These are phyloP conservation scores for Myiothlypis chrysogaster DNA, from an alignment of 2,797 vertebrate genomes.

Conservation along the genomic window DNA sequence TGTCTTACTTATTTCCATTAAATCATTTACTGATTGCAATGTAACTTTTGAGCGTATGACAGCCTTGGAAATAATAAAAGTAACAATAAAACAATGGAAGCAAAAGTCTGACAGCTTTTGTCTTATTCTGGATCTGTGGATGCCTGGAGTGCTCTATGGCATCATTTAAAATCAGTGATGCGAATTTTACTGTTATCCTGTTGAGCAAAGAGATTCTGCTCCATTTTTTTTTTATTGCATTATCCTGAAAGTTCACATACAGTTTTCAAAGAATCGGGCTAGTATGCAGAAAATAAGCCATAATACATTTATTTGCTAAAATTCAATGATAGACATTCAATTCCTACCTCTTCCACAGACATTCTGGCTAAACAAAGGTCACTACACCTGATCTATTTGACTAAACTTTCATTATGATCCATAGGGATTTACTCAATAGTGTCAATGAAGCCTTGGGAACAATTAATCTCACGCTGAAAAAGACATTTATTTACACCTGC, in stretches of 20 bases:
- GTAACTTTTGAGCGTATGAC: constrained; percentile 44
- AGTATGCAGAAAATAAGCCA: neutral
- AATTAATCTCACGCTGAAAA: neutral
- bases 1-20: constrained; percentile 67
- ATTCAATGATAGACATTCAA: neutral
- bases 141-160: neutral
- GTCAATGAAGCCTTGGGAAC: neutral
- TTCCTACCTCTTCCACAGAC: neutral
- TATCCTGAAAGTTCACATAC: neutral
- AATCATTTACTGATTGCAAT: constrained; percentile 64
- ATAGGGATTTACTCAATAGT: neutral
- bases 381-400: neutral
- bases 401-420: neutral
- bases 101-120: neutral
- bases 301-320: neutral
- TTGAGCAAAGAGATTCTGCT: neutral
- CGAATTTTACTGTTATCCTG: neutral
- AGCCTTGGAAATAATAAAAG: constrained; percentile 45
- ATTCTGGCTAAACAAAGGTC: neutral
- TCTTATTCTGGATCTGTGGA: neutral
- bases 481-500: neutral
- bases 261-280: neutral
- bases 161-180: neutral
- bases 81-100: constrained; percentile 8
- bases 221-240: neutral